Base-by-base conservation (phyloP, 2,888 invertebrate species). In the Buathra laborator region DNA sequence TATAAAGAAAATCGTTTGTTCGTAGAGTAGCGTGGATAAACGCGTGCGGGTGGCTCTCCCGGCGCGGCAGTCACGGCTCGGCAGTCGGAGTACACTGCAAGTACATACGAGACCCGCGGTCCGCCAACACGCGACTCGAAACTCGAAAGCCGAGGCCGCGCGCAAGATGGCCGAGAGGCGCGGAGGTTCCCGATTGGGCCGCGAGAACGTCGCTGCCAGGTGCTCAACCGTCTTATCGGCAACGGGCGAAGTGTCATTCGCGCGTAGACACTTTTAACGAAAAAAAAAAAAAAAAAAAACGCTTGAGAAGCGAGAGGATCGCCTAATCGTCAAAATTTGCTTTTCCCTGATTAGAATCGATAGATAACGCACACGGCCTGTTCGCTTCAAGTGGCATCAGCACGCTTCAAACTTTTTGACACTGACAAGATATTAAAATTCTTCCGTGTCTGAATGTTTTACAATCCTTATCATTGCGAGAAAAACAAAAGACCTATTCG, bases 121-220 rank as follows among this genome's bases (percentile, higher is more conserved):
- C 67, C 71, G 82, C 44, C 75, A 81, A 79, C 92, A 92, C 92
- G 92, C 92, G 92, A 89, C 83, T 80, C 77, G 74, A 75, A 75
- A 81, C 89, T 90, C 89, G 90, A 91, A 91, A 90, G 91, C 89
- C 84, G 87, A 88, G 86, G 90, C 79, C 77, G 78, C 91, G 92
- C 90, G 90, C 92, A 92, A 92, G 90, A 92, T 92, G 92, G 92
- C 91, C 87, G 88, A 89, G 87, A 81, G 78, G 75, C 67, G 71
- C 71, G 72, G 72, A 81, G 80, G 78, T 79, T 66, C 84, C 84
- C 76, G 81, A 91, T 91, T 91, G 91, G 90, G 77, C 83, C 76
- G 53, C 86, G 78, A 51, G 14, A 48, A 56, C 79, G 76, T 56
- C 74, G 83, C 81, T 71, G 81, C 89, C 88, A 87, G 89, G 87